These are phyloP conservation scores for Noctua comes DNA, from an alignment of 2,888 invertebrate genomes.

Conservation along the genomic window DNA sequence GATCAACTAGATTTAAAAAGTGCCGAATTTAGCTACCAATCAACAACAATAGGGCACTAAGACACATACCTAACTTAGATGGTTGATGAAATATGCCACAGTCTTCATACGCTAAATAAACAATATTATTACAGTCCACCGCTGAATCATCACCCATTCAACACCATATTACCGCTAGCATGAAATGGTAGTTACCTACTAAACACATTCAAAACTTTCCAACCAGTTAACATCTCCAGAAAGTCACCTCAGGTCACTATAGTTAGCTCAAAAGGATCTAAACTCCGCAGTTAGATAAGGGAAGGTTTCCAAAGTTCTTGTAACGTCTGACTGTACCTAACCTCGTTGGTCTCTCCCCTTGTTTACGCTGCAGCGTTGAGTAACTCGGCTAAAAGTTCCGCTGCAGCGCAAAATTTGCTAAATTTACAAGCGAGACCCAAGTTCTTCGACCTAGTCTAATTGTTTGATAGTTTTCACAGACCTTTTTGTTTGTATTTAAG, in stretches of 20 bases:
- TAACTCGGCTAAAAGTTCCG: slow-evolving; percentile 59
- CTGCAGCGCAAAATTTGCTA: slow-evolving; percentile 54
- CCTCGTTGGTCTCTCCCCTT: slow-evolving; percentile 42
- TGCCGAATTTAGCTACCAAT: not conserved
- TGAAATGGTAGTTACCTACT: not conserved
- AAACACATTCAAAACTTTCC: slow-evolving; percentile 18
- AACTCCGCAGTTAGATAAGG: slow-evolving; percentile 38
- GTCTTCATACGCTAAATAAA: not conserved
- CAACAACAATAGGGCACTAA: not conserved
- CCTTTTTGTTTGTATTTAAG: slow-evolving; percentile 51
- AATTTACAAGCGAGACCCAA: slow-evolving; percentile 56
- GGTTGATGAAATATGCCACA: not conserved
- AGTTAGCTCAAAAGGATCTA: slow-evolving; percentile 37
- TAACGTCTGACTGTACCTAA: slow-evolving; percentile 40
- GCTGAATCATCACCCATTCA: not conserved
- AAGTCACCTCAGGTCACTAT: slow-evolving; percentile 29
- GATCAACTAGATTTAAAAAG: not conserved
- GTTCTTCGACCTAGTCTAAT: slow-evolving; percentile 56
- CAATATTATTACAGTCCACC: not conserved
- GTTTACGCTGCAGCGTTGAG: slow-evolving; percentile 55
- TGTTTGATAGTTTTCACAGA: slow-evolving; percentile 62
- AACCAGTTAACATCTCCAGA: slow-evolving; percentile 12
- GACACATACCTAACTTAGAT: not conserved
- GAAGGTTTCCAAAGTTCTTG: slow-evolving; percentile 18
- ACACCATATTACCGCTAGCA: too few relatives aligned